Percentiles rank a stretch among this genome's conserved stretches.
Conservation (phyloP, 2,797 vertebrate genomes). For the Orientallactaga sibirica region DNA sequence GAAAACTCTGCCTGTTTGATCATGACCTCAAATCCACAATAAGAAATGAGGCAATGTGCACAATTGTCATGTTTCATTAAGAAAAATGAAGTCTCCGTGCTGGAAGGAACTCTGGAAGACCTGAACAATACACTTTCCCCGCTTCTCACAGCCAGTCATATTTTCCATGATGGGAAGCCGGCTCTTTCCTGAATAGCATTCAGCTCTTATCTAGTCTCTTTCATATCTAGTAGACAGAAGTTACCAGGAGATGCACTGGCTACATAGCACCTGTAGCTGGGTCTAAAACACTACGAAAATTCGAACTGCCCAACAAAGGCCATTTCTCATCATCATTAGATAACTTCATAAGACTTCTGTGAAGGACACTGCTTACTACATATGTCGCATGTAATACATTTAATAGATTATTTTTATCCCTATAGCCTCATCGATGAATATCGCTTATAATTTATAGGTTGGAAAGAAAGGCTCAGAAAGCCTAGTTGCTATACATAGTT, state of each 20-base stretch:
- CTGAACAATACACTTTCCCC: neutral
- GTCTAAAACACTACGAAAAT: slow-evolving; percentile 45
- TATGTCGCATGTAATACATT: neutral
- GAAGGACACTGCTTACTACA: neutral
- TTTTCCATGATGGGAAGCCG: neutral
- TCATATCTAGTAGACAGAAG: neutral
- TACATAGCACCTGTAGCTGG: neutral
- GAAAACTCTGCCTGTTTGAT: slow-evolving; percentile 28
- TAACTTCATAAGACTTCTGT: neutral
- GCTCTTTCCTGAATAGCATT: neutral
- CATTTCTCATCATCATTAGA: neutral
- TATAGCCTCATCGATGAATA: neutral
- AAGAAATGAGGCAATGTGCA: slow-evolving; percentile 1
- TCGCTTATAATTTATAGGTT: neutral
- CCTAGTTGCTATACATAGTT: neutral
- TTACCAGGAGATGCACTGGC: neutral
- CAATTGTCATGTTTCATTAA: neutral
- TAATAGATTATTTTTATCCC: neutral
- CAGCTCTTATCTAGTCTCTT: neutral
- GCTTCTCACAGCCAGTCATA: neutral
- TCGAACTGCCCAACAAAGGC: neutral
- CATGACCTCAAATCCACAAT: neutral
- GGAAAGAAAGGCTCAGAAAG: neutral
- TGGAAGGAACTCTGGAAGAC: neutral
- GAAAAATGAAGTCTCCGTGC: neutral